A percentile compares a stretch with the other conserved stretches of the same genome.
Evolutionary conservation across 1,140 invertebrate genomes (phyloP).

Genomic region (Drosophila micromelanica): DNA sequence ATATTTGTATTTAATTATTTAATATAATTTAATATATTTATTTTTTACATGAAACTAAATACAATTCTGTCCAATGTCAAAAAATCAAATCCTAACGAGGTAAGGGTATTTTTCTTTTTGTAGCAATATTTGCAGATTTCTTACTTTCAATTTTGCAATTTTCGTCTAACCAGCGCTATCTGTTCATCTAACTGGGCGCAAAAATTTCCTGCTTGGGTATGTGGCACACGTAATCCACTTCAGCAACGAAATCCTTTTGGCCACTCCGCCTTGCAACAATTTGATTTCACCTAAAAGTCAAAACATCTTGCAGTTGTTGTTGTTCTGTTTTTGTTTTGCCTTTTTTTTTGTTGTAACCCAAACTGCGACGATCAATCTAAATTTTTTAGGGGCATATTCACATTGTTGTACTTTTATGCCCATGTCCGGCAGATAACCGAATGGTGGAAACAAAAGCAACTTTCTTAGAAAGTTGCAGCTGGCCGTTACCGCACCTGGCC

Average conservation of each 20-base stretch:
- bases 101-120: too few relatives aligned
- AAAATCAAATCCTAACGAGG: too few relatives aligned
- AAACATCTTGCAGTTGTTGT: slow-evolving; percentile 11
- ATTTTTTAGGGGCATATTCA: slow-evolving; percentile 40
- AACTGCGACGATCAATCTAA: slow-evolving; percentile 45
- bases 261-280: background rate
- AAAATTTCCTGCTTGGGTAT: slow-evolving; percentile 26
- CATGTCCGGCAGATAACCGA: slow-evolving; percentile 48
- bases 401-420: slow-evolving; percentile 55
- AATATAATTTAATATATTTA: too few relatives aligned
- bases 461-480: slow-evolving; percentile 36
- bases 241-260: background rate
- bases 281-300: slow-evolving; percentile 11
- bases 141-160: slow-evolving; percentile 3
- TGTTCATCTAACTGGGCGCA: slow-evolving; percentile 30
- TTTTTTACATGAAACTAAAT: too few relatives aligned
- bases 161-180: slow-evolving; percentile 4
- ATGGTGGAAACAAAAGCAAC: slow-evolving; percentile 46
- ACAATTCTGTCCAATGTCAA: too few relatives aligned
- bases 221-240: slow-evolving; percentile 25
- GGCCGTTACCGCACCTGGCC: slow-evolving; percentile 17
- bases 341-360: slow-evolving; percentile 2
- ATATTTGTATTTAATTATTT: too few relatives aligned
- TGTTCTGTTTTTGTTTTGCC: background rate
- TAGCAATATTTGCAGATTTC: too few relatives aligned